Percentiles rank a stretch among this genome's conserved stretches.
These are phyloP conservation scores for Paramisgurnus dabryanus DNA, from an alignment of 2,113 vertebrate genomes.

Conservation along the genomic window DNA sequence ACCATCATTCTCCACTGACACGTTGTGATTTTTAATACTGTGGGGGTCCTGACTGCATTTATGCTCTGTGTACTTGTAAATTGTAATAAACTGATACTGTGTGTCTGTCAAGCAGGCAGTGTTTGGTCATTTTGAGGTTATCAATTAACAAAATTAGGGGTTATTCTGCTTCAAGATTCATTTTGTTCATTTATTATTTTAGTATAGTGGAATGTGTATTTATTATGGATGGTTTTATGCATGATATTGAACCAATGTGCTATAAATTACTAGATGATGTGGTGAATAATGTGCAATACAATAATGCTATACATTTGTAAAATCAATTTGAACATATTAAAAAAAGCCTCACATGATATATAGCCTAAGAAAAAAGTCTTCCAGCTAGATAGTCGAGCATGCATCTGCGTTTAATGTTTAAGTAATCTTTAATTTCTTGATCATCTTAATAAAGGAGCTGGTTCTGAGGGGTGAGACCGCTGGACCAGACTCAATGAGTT, in stretches of 20 bases:
- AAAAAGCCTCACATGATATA: background rate
- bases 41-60: background rate
- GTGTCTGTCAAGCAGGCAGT: background rate
- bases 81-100: background rate
- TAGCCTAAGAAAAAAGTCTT: background rate
- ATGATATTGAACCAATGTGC: no score
- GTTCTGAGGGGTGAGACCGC: constrained; percentile 84
- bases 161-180: background rate
- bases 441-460: constrained; percentile 69
- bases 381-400: background rate
- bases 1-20: background rate
- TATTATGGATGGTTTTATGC: no score
- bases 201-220: no score
- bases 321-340: no score
- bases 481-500: constrained; percentile 98
- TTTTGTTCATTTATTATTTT: no score
- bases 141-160: no score
- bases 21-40: constrained; percentile 23
- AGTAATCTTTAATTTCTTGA: background rate
- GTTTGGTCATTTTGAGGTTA: background rate
- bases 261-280: no score
- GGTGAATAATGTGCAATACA: no score
- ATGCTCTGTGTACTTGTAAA: background rate
- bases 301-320: no score
- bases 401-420: background rate